Conservation (phyloP, 2,113 vertebrate genomes). For the Pteropus alecto region DNA sequence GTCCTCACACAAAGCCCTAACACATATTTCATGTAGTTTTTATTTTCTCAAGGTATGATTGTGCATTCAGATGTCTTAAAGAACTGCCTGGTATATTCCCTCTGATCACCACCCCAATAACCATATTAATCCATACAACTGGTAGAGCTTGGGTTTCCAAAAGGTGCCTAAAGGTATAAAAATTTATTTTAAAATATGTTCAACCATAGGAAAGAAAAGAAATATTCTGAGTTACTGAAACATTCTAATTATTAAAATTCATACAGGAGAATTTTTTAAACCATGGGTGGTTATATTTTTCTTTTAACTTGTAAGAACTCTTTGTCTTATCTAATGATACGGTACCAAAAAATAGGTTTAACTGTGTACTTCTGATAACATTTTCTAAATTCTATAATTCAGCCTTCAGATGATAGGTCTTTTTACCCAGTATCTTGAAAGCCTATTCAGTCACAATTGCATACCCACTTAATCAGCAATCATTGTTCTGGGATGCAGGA, state of each 20-base stretch:
- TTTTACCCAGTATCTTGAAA: constrained; percentile 72
- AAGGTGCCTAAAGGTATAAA: constrained; percentile 39
- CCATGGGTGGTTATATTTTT: constrained; percentile 50
- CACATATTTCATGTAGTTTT: constrained; percentile 44
- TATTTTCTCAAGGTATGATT: constrained; percentile 42
- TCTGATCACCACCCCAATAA: constrained; percentile 31
- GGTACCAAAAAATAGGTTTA: constrained; percentile 60
- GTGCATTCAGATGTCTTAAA: constrained; percentile 53
- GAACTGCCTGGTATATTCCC: background rate
- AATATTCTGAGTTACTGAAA: constrained; percentile 59
- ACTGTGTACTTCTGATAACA: constrained; percentile 59
- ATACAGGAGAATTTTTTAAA: constrained; percentile 57
- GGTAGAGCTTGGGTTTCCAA: constrained; percentile 20
- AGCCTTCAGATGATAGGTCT: constrained; percentile 77
- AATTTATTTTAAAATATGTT: constrained; percentile 60
- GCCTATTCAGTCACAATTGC: constrained; percentile 77
- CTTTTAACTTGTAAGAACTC: constrained; percentile 61
- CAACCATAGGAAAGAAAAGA: constrained; percentile 47
- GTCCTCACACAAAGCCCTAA: background rate
- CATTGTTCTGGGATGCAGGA: constrained; percentile 84
- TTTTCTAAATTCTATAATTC: constrained; percentile 82
- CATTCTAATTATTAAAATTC: constrained; percentile 69
- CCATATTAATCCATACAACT: background rate
- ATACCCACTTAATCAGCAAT: constrained; percentile 86
- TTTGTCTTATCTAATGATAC: constrained; percentile 78